phyloP scores from a whole-genome alignment of 2,113 vertebrate genomes.

The Tenrec ecaudatus region DNA sequence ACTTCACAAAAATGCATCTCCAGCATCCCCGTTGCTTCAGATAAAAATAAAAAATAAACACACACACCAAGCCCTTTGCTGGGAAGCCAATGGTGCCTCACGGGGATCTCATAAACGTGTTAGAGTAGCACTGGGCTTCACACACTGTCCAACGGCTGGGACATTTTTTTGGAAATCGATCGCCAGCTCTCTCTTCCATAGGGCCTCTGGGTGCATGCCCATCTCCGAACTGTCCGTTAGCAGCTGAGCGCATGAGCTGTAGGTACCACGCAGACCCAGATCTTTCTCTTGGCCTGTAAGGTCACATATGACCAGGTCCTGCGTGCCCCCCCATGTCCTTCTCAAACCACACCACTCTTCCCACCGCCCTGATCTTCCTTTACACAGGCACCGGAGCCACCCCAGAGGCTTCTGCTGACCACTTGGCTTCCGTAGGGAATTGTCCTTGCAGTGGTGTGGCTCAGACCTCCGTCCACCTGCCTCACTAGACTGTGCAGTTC shows the following conservation, averaged over 20 bases:
- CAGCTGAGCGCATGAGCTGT: background rate
- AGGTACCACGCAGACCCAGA: background rate
- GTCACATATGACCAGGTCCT: background rate
- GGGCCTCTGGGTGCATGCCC: background rate
- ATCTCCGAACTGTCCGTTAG: background rate
- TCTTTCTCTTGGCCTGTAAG: background rate
- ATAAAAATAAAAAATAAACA: background rate
- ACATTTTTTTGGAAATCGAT: background rate
- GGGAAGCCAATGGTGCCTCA: background rate
- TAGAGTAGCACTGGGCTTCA: background rate
- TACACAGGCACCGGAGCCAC: background rate
- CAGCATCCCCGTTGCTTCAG: background rate
- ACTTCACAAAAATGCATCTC: background rate
- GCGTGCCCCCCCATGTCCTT: background rate
- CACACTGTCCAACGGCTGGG: background rate
- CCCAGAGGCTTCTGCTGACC: background rate
- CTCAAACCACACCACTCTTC: fast-evolving
- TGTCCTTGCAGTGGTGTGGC: background rate
- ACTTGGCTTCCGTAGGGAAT: background rate
- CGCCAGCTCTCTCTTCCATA: background rate
- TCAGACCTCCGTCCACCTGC: background rate
- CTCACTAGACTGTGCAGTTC: background rate
- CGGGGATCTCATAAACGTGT: background rate
- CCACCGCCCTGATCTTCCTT: background rate
- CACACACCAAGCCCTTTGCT: background rate